These are phyloP conservation scores for Diplogasteroides magnus DNA, from an alignment of 1,140 invertebrate species.

Conservation along the genomic window DNA sequence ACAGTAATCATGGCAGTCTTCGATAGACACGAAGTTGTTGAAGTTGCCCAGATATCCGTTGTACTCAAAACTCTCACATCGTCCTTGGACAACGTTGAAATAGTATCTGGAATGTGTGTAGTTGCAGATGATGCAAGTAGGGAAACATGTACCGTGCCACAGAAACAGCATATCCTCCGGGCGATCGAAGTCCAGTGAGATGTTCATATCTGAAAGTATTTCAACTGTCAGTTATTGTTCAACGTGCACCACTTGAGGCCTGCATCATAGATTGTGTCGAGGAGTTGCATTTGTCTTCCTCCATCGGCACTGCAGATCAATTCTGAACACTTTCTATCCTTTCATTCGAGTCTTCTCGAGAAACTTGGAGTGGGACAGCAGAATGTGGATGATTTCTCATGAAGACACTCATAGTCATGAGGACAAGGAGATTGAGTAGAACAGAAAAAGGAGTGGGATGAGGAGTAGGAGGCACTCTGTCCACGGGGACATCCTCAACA, in stretches of 20 bases:
- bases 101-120: constrained; percentile 38
- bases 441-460: not conserved
- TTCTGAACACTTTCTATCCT: constrained; percentile 6
- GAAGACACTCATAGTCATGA: not conserved
- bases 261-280: constrained; percentile 17
- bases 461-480: not conserved
- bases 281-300: constrained; percentile 6
- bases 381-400: not conserved
- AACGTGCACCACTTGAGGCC: no score
- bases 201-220: no score
- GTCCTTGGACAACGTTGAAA: constrained; percentile 47
- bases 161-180: no score
- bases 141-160: no score
- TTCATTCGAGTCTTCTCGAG: not conserved
- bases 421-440: not conserved
- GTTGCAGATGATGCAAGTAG: not conserved
- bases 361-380: not conserved
- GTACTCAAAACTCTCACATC: constrained; percentile 46
- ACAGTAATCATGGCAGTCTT: constrained; percentile 53
- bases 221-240: no score
- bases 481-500: not conserved
- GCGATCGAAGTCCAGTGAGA: no score
- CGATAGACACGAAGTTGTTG: constrained; percentile 52
- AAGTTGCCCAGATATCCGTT: constrained; percentile 50
- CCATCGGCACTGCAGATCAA: constrained; percentile 22